A percentile compares a stretch with the other conserved stretches of the same genome.
phyloP scores from a whole-genome alignment of 2,113 vertebrate species.

The Callipepla squamata region DNA sequence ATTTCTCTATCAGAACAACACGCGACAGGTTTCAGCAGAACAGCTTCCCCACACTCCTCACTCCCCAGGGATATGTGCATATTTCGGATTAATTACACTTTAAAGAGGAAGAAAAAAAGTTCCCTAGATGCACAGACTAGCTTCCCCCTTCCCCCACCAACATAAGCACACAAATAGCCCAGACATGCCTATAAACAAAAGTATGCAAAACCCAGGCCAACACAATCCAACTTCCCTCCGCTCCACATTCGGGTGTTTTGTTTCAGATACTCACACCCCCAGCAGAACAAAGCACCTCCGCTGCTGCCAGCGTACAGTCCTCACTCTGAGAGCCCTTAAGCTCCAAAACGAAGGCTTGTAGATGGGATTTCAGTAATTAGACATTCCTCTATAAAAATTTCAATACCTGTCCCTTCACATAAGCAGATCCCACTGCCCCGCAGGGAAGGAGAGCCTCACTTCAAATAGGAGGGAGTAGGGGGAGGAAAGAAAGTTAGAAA shows the following conservation, averaged over 20 bases:
- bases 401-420: constrained; percentile 34
- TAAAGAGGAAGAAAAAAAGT: neutral
- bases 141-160: neutral
- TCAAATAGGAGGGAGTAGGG: neutral
- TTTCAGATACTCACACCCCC: neutral
- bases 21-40: neutral
- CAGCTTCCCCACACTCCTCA: neutral
- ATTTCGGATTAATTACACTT: neutral
- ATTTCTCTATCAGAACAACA: neutral
- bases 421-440: constrained; percentile 14
- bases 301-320: neutral
- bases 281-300: neutral
- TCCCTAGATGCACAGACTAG: constrained; percentile 1
- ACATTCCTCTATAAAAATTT: constrained; percentile 28
- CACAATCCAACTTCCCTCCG: neutral
- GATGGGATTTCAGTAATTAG: constrained; percentile 48
- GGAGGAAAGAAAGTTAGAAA: neutral
- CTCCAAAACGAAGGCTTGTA: constrained; percentile 28
- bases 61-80: neutral
- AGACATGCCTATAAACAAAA: constrained; percentile 50
- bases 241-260: neutral
- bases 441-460: neutral
- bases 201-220: constrained; percentile 48
- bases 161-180: constrained; percentile 48
- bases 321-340: neutral